A percentile compares a stretch with the other conserved stretches of the same genome.
phyloP scores from a whole-genome alignment of 2,113 vertebrate genomes.

The Crotalus horridus region DNA sequence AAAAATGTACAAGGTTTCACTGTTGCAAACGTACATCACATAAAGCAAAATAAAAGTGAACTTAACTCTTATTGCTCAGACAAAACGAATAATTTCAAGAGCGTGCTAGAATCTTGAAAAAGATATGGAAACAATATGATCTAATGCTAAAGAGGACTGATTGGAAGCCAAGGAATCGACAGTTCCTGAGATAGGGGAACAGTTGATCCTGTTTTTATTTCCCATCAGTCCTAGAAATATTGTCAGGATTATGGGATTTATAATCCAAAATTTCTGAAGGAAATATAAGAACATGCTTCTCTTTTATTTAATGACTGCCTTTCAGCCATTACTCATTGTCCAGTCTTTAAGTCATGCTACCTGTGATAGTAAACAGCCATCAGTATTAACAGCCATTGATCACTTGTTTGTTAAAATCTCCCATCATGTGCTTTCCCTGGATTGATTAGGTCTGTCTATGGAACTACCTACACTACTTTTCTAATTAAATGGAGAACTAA shows the following conservation, averaged over 20 bases:
- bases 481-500: neutral
- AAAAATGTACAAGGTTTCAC: neutral
- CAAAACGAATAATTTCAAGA: neutral
- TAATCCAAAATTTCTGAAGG: neutral
- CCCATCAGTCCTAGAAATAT: neutral
- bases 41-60: neutral
- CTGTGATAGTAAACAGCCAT: neutral
- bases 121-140: neutral
- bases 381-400: neutral
- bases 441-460: neutral
- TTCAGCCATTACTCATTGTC: neutral
- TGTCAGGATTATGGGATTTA: neutral
- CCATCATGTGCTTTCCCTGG: neutral
- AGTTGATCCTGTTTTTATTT: neutral
- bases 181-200: neutral
- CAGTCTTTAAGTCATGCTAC: neutral
- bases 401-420: neutral
- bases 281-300: neutral
- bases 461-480: neutral
- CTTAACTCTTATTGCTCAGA: neutral
- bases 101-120: neutral
- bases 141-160: neutral
- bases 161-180: neutral
- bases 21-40: neutral
- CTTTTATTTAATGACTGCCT: neutral